Base-by-base conservation (phyloP, 1,140 invertebrate genomes). In the Aphaenogaster floridana region DNA sequence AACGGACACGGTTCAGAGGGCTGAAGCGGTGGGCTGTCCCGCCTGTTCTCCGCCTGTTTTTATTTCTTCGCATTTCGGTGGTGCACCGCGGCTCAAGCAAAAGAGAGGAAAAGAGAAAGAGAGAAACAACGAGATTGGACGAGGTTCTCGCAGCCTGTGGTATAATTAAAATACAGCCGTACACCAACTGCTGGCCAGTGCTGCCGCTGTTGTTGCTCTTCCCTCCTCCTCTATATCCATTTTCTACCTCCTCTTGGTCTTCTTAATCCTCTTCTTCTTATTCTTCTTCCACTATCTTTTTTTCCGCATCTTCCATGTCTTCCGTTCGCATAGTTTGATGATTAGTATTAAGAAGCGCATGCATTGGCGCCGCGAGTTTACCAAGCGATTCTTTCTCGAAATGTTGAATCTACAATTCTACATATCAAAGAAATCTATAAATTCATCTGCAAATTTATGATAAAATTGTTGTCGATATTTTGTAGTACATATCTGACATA, bases 81-180 rank as follows among this genome's bases (percentile, higher is more conserved):
- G 88, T 90, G 88, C 78, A 74, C 88, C 87, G 87, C 78, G 84
- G 91, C 88, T 87, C 91, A 92, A 88, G 34, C 42, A n/a, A 88
- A 7, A 88, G 80, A 79, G 61, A 57, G 66, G 79, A 45, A 72
- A 54, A 79, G 79, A 84, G 28, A 84, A 57, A 66, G 88, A 84
- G 80, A 83, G 84, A 81, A 69, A 72, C 85, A 88, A 90, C 86
- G 88, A 92, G 91, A 92, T 92, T 92, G 91, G 90, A 91, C 88
- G 93, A 94, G 92, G 87, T 89, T 93, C 92, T 91, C 88, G 89
- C 80, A 80, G 93, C 77, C 92, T 93, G 91, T 89, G 90, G 91
- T 94, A 93, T 94, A 94, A 95, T 95, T 95, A 95, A 95, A 95
- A 95, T 95, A 95, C 94, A 94, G 94, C 93, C 93, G 92, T 94